Percentiles rank a stretch among this genome's conserved stretches.
phyloP scores from a whole-genome alignment of 2,797 vertebrate genomes.

The Typhlichthys subterraneus region DNA sequence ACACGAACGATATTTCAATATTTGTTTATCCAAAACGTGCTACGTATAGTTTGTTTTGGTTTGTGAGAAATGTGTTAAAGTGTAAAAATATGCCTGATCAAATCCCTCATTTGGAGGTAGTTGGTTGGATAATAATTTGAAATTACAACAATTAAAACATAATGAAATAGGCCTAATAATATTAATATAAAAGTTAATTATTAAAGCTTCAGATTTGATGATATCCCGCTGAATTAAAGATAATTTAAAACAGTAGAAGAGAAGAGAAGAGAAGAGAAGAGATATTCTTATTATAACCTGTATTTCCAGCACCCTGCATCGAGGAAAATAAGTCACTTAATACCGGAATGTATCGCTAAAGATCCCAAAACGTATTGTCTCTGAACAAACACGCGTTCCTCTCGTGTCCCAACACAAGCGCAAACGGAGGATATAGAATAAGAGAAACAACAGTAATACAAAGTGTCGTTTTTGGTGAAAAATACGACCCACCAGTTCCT shows the following conservation, averaged over 20 bases:
- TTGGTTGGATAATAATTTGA: no score
- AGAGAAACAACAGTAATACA: not conserved
- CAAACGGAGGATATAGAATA: not conserved
- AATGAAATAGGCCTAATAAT: no score
- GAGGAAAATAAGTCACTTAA: not conserved
- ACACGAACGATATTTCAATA: not conserved
- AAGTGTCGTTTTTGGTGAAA: conserved; percentile 29
- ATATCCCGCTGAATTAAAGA: not conserved
- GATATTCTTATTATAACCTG: not conserved
- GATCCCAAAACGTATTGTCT: not conserved
- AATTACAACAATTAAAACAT: no score
- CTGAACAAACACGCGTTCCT: not conserved
- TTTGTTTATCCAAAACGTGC: no score
- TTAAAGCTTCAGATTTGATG: no score
- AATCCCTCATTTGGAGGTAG: no score
- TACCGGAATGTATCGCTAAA: not conserved
- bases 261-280: conserved; percentile 2
- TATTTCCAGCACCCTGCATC: not conserved
- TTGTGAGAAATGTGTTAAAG: no score
- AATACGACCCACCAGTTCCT: conserved; percentile 89
- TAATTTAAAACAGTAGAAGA: not conserved
- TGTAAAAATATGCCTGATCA: no score
- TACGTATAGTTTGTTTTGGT: no score
- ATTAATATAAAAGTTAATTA: no score
- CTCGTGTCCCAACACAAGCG: not conserved